Conservation (phyloP, 2,113 vertebrate genomes). For the Narcine bancroftii region DNA sequence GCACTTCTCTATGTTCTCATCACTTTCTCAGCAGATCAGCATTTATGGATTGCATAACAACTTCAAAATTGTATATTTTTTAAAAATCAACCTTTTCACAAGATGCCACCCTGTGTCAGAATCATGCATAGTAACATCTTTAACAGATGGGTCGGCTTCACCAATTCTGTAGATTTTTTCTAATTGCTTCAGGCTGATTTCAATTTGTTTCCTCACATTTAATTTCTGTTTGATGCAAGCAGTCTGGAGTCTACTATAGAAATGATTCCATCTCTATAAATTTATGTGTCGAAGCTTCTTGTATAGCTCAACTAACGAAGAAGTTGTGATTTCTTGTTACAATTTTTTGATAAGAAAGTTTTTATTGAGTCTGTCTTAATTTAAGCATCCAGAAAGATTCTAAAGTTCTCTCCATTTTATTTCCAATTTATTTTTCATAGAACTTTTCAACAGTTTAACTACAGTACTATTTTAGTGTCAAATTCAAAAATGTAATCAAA, state of each 20-base stretch:
- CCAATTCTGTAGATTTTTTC: neutral
- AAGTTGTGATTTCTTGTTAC: neutral
- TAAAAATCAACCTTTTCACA: neutral
- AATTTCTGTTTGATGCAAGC: neutral
- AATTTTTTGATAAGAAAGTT: neutral
- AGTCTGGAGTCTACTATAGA: neutral
- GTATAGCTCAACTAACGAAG: neutral
- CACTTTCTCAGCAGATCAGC: too few relatives aligned
- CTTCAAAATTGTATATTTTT: too few relatives aligned
- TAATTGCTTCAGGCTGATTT: neutral
- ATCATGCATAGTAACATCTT: neutral
- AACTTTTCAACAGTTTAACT: neutral
- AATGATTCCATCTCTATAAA: slow-evolving; percentile 6
- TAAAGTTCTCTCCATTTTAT: neutral
- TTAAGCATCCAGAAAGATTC: neutral
- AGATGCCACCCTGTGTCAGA: neutral
- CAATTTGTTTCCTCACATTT: neutral
- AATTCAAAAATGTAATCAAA: neutral
- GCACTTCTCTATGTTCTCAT: too few relatives aligned
- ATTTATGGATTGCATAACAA: too few relatives aligned
- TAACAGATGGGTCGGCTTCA: neutral
- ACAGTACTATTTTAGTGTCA: neutral
- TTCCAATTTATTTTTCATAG: neutral
- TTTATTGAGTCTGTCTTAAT: neutral
- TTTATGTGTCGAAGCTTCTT: neutral